phyloP scores from a whole-genome alignment of 2,888 invertebrate genomes.

The Melolontha melolontha region DNA sequence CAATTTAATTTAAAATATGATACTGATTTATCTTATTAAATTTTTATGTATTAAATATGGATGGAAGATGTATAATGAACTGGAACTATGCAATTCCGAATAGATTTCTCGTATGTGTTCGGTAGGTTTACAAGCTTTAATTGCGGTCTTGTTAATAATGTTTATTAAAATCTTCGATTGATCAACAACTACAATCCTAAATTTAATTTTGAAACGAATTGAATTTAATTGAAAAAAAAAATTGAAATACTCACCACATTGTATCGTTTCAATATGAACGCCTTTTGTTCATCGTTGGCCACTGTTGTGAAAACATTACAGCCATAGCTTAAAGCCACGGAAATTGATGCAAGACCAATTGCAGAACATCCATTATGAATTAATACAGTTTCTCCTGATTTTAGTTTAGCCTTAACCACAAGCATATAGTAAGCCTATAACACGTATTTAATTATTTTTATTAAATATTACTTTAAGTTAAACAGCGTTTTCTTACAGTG shows the following conservation, averaged over 20 bases:
- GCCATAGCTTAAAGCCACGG: constrained; percentile 70
- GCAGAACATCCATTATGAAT: constrained; percentile 72
- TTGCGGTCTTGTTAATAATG: no score
- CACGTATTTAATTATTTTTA: background rate
- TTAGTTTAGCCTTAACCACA: constrained; percentile 61
- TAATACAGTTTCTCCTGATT: constrained; percentile 66
- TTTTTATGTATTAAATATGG: no score
- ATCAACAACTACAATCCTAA: no score
- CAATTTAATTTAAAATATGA: no score
- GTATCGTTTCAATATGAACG: constrained; percentile 58
- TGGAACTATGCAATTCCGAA: no score
- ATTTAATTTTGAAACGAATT: no score
- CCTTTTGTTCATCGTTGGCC: constrained; percentile 64
- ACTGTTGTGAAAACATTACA: constrained; percentile 75
- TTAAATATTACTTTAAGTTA: background rate
- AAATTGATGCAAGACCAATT: constrained; percentile 79
- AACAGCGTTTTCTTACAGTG: constrained; percentile 64
- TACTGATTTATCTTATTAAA: no score
- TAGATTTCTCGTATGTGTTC: no score
- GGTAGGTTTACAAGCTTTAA: no score
- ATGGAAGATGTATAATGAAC: no score
- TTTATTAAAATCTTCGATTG: no score
- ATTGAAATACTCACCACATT: constrained; percentile 57
- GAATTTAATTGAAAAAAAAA: no score
- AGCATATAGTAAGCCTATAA: constrained; percentile 62